Evolutionary conservation across 1,140 invertebrate species (phyloP), one percentile per base, ranked within the genome.

Genomic region (Kradibia gibbosae): DNA sequence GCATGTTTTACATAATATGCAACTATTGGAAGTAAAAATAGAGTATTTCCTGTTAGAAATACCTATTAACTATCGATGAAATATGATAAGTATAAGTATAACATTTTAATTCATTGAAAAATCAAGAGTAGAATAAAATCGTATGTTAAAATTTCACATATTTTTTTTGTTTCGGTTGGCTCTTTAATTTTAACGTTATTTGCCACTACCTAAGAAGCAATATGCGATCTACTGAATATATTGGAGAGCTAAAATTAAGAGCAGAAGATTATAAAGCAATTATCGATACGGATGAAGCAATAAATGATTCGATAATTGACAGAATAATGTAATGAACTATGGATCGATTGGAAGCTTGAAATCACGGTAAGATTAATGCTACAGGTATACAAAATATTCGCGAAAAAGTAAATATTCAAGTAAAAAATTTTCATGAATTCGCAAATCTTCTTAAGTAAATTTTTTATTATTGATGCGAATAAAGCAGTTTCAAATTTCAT

Each of bases 191-290:
- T 1, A 48, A 70, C 39, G 65, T 39, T 45, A 70, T 42, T 42
- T 70, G 39, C 39, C 39, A 70, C 39, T 70, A 11, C n/a, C 62
- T 42, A 42, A 13, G 65, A 70, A 70, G 17, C 42, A 42, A 70
- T 70, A 25, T 70, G 20, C 42, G 8, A 70, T 70, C n/a, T 13
- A 70, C 34, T 62, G 28, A 1, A 62, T 70, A 8, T 57, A 42
- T 70, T 70, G 20, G 2, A 39, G 5, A 39, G 31, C 7, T 70
- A 13, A 39, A 42, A 42, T 70, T 70, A 7, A 70, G 3, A 8
- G 25, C n/a, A 42, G n/a, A 42, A 70, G 42, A 70, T 1, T 31
- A 10, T n/a, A n/a, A n/a, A n/a, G n/a, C n/a, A n/a, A n/a, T n/a
- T n/a, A n/a, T n/a, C n/a, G n/a, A n/a, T n/a, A n/a, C n/a, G n/a